Evolutionary conservation across 1,140 invertebrate genomes (phyloP), one percentile per base, ranked within the genome.

Genomic region (Megalopta genalis): DNA sequence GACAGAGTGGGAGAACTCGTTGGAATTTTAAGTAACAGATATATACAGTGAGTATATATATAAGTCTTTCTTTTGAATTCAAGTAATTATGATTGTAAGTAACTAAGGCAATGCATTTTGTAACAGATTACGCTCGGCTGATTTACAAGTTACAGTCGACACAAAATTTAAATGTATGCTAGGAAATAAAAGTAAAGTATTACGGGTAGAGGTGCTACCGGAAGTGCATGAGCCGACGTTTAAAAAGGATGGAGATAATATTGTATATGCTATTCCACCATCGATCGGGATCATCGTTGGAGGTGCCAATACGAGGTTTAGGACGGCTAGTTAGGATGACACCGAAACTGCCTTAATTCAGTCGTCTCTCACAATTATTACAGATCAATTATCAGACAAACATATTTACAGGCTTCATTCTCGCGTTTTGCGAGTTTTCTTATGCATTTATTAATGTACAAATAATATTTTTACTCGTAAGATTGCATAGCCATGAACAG

Each of bases 1-100:
- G 96, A 97, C 86, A 93, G 96, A 70, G 94, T 97, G 46, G 98
- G 98, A 1, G 99, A 99, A 93, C 93, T 99, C 21, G 94, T 99
- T 39, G 98, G 98, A 27, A 94, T 97, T 59, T 90, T 99, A 1
- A 95, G 95, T 77, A 95, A 95, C 77, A 94, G 95, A 88, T 97
- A 96, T 89, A 92, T 94, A 81, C 94, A 95, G 97, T 98, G 93
- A 95, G 96, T 95, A n/a, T n/a, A n/a, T n/a, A n/a, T n/a, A 75
- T n/a, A 76, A 52, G 14, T 80, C 54, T 75, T 75, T 21, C 73
- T 70, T 59, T 74, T 60, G 18, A 54, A 21, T 76, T 69, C 77
- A 52, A 25, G 71, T 14, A 32, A 39, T 72, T 21, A 12, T 14
- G 59, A 18, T 4, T 3, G 23, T 63, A n/a, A n/a, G n/a, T n/a